Conservation (phyloP, 2,113 vertebrate species). For the Neopipo cinnamomea region DNA sequence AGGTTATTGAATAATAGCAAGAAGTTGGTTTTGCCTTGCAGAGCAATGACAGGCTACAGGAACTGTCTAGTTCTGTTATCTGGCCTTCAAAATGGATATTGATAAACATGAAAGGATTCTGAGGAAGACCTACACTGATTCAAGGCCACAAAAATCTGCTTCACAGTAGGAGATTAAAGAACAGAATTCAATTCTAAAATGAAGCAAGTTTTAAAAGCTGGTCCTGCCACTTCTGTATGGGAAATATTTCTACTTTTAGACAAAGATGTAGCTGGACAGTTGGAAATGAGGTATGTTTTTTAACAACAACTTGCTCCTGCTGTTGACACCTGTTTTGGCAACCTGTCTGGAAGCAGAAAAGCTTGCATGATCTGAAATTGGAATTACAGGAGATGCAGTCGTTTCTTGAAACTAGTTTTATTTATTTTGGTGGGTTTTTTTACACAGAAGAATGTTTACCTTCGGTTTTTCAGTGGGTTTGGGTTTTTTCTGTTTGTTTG, state of each 20-base stretch:
- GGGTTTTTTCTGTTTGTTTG: background rate
- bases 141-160: background rate
- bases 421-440: background rate
- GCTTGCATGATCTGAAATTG: background rate
- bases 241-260: background rate
- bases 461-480: background rate
- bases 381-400: background rate
- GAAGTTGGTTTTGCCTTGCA: background rate
- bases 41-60: background rate
- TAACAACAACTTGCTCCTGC: background rate
- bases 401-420: background rate
- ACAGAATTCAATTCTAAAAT: background rate
- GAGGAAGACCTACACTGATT: background rate
- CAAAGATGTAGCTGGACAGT: background rate
- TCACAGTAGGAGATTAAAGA: background rate
- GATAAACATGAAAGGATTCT: background rate
- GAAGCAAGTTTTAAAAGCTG: background rate
- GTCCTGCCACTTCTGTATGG: background rate
- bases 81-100: background rate
- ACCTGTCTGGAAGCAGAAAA: background rate
- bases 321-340: background rate
- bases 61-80: background rate
- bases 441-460: background rate
- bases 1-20: background rate
- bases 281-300: background rate